Evolutionary conservation across 2,797 vertebrate species (phyloP), one percentile per base, ranked within the genome.

Genomic region (Galago senegalensis): DNA sequence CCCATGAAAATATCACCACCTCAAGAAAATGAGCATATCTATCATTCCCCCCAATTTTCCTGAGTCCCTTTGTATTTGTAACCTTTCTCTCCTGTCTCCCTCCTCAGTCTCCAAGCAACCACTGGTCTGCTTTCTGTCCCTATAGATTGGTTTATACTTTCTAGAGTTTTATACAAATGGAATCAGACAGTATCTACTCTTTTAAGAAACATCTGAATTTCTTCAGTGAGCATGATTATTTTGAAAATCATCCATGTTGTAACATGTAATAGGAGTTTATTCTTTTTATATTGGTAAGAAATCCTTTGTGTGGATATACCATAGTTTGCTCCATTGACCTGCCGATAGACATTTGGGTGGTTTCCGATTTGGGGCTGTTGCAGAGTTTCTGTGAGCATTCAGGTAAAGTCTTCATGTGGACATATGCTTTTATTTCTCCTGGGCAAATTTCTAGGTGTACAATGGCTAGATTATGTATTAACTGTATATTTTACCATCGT

Each of bases 61-160:
- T 58, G 3, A 73, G 40, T 81, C 34, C 31, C 18, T 40, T 73
- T 80, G 17, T 87, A 18, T 90, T 69, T 84, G 31, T 90, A 46
- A 63, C 8, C 31, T 46, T 18, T 65, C 29, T 16, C 31, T 34
- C 18, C 23, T 53, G 7, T 61, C 29, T 7, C 9, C n/a, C 31
- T 77, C 25, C 37, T 17, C 16, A 13, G 18, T 53, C 86, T n/a
- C 73, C 20, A 49, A 40, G 58, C 69, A 92, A 60, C 31, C n/a
- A 2, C 60, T 95, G 29, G 20, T 89, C 61, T 92, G 8, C 37
- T 94, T 81, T 61, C 73, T 72, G 1, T 91, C 46, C 43, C 29
- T 65, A 4, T 61, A 65, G 73, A 77, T 76, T 81, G 46, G 37
- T 86, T 86, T 82, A 23, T 58, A 58, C 89, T 96, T 94, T 93